Evolutionary conservation across 2,113 vertebrate species (phyloP).

Genomic region (Rhinopithecus roxellana): DNA sequence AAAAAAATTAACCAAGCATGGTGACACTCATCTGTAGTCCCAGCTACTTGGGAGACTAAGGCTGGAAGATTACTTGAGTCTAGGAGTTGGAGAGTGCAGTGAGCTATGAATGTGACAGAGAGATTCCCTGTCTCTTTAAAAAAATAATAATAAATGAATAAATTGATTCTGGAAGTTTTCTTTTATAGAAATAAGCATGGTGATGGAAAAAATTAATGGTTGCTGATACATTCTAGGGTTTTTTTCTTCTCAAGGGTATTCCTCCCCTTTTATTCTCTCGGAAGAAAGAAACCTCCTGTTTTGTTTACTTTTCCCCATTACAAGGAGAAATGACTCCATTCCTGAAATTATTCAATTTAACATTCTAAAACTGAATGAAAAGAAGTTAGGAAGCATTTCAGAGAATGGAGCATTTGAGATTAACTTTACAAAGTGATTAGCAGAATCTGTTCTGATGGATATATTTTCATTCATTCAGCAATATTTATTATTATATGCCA

Average conservation of each 20-base stretch:
- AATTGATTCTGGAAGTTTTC: background rate
- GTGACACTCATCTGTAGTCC: no score
- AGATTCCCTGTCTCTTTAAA: no score
- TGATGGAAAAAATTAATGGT: background rate
- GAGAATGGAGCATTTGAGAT: background rate
- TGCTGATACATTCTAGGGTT: fast-evolving
- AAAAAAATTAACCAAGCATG: no score
- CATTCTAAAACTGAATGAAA: background rate
- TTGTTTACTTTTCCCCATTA: background rate
- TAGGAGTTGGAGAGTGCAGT: no score
- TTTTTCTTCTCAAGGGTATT: background rate
- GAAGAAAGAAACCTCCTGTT: background rate
- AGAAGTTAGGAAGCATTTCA: background rate
- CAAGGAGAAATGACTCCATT: background rate
- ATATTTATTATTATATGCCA: background rate
- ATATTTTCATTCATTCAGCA: background rate
- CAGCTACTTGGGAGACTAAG: no score
- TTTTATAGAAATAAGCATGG: background rate
- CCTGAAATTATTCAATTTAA: background rate
- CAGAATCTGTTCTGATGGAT: background rate
- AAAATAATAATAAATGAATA: no score
- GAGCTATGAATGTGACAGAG: no score
- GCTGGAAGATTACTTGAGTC: no score
- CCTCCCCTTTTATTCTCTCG: background rate
- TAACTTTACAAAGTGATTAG: background rate